Evolutionary conservation across 2,888 invertebrate species (phyloP).

Genomic region (Lydus trimaculatus): DNA sequence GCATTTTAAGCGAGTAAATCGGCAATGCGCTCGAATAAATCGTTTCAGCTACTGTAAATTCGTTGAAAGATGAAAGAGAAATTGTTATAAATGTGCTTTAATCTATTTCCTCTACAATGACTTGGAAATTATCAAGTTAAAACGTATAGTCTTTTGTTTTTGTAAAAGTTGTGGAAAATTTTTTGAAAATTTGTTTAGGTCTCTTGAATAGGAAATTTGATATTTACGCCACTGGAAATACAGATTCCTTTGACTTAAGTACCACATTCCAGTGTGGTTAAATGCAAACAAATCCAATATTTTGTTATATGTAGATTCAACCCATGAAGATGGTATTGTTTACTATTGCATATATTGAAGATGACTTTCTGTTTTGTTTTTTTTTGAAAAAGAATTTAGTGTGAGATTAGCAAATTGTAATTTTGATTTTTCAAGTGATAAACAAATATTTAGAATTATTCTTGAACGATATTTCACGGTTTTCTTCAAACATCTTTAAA

Average conservation of each 20-base stretch:
- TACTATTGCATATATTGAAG: neutral
- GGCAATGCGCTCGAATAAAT: slow-evolving; percentile 30
- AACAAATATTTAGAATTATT: too few relatives aligned
- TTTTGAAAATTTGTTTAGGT: neutral
- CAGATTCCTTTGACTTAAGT: neutral
- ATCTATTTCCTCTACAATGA: neutral
- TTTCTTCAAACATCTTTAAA: too few relatives aligned
- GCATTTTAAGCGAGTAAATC: too few relatives aligned
- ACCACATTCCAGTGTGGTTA: neutral
- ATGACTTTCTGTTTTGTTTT: neutral
- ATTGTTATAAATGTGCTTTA: neutral
- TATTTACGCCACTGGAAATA: neutral
- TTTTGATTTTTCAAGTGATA: too few relatives aligned
- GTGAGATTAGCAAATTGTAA: neutral
- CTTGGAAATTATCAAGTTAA: too few relatives aligned
- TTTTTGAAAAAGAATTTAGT: neutral
- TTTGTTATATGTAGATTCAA: neutral
- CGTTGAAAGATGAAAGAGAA: neutral
- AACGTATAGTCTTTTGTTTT: neutral
- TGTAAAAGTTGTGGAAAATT: neutral
- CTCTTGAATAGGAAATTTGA: neutral
- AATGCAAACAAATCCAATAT: neutral
- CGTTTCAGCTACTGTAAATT: slow-evolving; percentile 45
- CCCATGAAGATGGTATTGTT: neutral
- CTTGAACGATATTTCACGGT: too few relatives aligned